Evolutionary conservation across 2,888 invertebrate genomes (phyloP).

Genomic region (Drosophila aldrichi): DNA sequence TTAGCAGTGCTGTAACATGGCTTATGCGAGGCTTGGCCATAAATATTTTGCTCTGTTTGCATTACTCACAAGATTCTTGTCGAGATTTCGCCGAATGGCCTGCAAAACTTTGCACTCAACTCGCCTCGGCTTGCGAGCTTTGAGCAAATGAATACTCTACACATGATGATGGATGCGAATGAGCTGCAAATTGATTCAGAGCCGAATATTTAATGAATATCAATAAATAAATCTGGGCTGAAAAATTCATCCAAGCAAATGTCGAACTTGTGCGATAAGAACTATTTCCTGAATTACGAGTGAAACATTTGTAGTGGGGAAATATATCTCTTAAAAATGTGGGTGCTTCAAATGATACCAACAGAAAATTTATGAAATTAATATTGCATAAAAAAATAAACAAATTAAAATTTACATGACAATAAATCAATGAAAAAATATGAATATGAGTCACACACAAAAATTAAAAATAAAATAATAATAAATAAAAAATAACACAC

Average conservation of each 20-base stretch:
- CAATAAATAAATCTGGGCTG: slow-evolving; percentile 7
- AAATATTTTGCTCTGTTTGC: slow-evolving; percentile 76
- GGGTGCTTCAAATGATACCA: too few species aligned
- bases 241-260: slow-evolving; percentile 34
- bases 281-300: too few species aligned
- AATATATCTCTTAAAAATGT: too few species aligned
- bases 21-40: slow-evolving; percentile 64
- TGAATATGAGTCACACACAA: neutral
- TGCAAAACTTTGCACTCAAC: slow-evolving; percentile 65
- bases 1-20: slow-evolving; percentile 71
- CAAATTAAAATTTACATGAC: too few species aligned
- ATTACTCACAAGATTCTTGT: slow-evolving; percentile 68
- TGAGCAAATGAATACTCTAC: slow-evolving; percentile 10
- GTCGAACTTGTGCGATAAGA: slow-evolving; percentile 14
- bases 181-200: slow-evolving; percentile 46
- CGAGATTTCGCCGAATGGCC: slow-evolving; percentile 69
- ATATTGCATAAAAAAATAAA: too few species aligned
- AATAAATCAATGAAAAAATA: too few species aligned
- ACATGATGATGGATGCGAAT: slow-evolving; percentile 31
- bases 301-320: too few species aligned
- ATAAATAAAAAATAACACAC: too few species aligned
- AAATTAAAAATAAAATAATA: neutral
- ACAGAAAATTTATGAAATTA: too few species aligned
- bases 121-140: slow-evolving; percentile 47
- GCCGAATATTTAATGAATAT: slow-evolving; percentile 45